Percentiles rank a stretch among this genome's conserved stretches.
phyloP scores from a whole-genome alignment of 1,140 invertebrate genomes.

The Rhizoglyphus robini region DNA sequence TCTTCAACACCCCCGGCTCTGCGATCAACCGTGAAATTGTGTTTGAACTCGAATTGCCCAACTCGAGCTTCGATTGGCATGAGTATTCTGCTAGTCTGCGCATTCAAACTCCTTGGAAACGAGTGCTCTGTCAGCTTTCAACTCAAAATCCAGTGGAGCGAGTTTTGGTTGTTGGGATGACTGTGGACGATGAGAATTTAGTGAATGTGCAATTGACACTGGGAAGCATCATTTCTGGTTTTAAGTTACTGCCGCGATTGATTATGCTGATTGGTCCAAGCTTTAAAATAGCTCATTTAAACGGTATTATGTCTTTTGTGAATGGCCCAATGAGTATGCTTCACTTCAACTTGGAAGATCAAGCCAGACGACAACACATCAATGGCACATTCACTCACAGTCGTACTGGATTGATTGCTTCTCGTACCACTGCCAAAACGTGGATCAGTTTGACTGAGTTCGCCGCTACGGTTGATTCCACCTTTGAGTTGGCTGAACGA shows the following conservation, averaged over 20 bases:
- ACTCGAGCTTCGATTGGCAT: neutral
- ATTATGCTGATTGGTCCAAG: neutral
- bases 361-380: neutral
- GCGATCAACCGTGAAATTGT: neutral
- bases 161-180: neutral
- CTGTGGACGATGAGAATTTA: neutral
- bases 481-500: neutral
- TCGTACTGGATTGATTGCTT: no score
- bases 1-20: conserved; percentile 4
- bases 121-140: neutral
- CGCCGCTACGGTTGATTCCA: neutral
- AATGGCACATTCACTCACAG: neutral
- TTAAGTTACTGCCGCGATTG: neutral
- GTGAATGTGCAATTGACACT: neutral
- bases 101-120: conserved; percentile 13
- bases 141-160: neutral
- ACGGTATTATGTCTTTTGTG: neutral
- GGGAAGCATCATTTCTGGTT: neutral
- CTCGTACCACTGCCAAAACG: neutral
- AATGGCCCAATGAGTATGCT: neutral
- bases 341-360: conserved; percentile 14
- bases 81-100: neutral
- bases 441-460: neutral
- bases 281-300: neutral
- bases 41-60: conserved; percentile 13